Evolutionary conservation across 2,113 vertebrate genomes (phyloP).

Genomic region (Petromus typicus): DNA sequence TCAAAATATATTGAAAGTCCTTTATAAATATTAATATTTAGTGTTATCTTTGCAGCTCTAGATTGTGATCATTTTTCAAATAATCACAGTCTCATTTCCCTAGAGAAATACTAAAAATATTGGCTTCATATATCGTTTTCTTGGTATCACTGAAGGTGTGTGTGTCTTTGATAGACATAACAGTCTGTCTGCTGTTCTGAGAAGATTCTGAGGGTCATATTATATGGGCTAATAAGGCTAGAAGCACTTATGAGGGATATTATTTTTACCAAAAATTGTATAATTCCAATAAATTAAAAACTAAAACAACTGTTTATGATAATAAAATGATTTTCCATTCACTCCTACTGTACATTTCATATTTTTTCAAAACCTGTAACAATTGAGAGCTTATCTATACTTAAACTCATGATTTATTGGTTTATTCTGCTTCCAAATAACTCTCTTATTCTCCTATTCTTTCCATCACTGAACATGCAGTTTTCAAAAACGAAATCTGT

Average conservation of each 20-base stretch:
- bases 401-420: neutral
- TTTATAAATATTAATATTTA: constrained; percentile 51
- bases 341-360: neutral
- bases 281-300: constrained; percentile 32
- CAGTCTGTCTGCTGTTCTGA: neutral
- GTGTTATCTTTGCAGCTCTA: constrained; percentile 54
- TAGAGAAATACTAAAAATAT: constrained; percentile 63
- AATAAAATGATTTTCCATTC: neutral
- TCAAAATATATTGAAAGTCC: neutral
- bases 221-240: constrained; percentile 20
- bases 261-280: neutral
- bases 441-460: neutral
- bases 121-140: constrained; percentile 61
- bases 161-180: neutral
- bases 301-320: constrained; percentile 1
- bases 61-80: constrained; percentile 61
- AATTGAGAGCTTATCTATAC: neutral
- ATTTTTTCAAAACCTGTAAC: constrained; percentile 21
- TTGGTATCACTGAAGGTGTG: constrained; percentile 50
- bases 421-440: neutral
- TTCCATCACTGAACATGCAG: neutral
- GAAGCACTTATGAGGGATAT: constrained; percentile 21
- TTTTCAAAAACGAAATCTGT: constrained; percentile 48
- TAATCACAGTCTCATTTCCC: constrained; percentile 58
- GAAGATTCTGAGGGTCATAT: constrained; percentile 65